Conservation (phyloP, 1,140 invertebrate species). For the Pseudoatta argentina region DNA sequence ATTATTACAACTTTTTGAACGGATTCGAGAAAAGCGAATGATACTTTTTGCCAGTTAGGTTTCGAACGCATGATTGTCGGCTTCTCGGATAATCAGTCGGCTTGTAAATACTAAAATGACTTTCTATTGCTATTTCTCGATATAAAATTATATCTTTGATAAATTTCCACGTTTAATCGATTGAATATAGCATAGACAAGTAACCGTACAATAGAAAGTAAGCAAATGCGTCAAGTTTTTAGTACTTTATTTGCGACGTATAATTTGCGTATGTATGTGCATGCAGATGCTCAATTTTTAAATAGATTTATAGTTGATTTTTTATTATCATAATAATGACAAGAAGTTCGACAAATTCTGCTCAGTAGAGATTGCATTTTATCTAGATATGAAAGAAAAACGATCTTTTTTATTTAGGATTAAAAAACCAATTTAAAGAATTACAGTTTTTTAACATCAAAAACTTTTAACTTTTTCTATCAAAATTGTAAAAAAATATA, state of each 20-base stretch:
- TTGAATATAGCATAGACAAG: background rate
- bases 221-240: conserved; percentile 27
- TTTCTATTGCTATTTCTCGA: conserved; percentile 17
- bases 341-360: background rate
- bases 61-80: background rate
- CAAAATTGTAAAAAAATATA: no score
- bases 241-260: background rate
- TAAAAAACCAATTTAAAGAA: no score
- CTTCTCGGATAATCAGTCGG: conserved; percentile 12
- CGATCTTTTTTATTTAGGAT: no score
- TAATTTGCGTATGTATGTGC: background rate
- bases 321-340: no score
- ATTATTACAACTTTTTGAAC: conserved; percentile 19
- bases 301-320: background rate
- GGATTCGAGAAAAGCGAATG: conserved; percentile 23
- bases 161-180: conserved; percentile 36
- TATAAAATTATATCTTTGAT: conserved; percentile 38
- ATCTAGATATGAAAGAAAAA: background rate
- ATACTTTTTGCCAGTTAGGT: background rate
- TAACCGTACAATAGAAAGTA: conserved; percentile 45
- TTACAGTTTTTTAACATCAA: no score
- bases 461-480: no score
- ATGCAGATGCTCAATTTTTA: background rate
- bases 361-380: background rate
- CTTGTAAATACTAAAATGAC: conserved; percentile 18